Conservation (phyloP, 2,113 vertebrate genomes). For the Dolichallabes microphthalmus region DNA sequence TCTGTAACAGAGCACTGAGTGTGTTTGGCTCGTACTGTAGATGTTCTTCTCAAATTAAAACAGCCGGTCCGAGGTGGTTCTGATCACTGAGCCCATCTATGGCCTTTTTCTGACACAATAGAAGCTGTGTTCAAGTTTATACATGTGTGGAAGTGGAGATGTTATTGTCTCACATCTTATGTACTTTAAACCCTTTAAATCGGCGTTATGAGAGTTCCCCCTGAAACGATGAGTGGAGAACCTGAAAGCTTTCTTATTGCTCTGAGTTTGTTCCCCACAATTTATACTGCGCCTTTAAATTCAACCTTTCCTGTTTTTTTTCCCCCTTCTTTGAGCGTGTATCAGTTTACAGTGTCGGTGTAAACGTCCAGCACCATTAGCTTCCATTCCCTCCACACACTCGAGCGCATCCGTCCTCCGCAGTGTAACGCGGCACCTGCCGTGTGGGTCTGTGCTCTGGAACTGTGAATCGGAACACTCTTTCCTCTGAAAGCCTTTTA, state of each 20-base stretch:
- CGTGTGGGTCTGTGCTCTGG: neutral
- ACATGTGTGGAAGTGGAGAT: too few relatives aligned
- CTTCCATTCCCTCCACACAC: neutral
- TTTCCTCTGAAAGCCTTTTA: conserved; percentile 2
- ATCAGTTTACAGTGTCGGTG: neutral
- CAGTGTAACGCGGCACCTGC: neutral
- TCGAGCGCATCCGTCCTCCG: neutral
- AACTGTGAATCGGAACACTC: neutral
- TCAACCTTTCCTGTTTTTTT: neutral
- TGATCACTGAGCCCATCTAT: too few relatives aligned
- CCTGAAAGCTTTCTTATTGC: neutral
- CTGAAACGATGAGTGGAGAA: neutral
- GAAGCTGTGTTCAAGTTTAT: too few relatives aligned
- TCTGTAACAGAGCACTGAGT: too few relatives aligned
- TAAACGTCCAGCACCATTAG: conserved; percentile 8
- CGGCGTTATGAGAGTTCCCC: neutral
- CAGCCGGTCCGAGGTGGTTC: too few relatives aligned
- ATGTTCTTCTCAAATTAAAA: too few relatives aligned
- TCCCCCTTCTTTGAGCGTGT: neutral
- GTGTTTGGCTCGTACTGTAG: too few relatives aligned
- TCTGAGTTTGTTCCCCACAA: neutral
- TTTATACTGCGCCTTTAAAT: too few relatives aligned
- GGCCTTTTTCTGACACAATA: too few relatives aligned
- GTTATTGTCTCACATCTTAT: too few relatives aligned
- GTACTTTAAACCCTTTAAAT: too few relatives aligned